Base-by-base conservation (phyloP, 2,888 invertebrate genomes). In the Pyrgus malvae region DNA sequence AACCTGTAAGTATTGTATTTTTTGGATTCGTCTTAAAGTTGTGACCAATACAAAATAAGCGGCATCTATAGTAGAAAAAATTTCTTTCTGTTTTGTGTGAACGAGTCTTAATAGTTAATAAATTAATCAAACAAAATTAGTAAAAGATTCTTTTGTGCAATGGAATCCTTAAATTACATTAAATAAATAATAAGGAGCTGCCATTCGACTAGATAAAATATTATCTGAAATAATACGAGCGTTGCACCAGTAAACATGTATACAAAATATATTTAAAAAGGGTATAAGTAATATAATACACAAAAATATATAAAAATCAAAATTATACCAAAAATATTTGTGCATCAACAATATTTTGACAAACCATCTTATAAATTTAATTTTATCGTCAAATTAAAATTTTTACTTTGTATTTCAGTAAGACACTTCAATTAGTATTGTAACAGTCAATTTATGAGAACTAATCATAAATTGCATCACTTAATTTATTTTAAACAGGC, bases 181-280 rank as follows among this genome's bases (percentile, higher is more conserved):
- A 65, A 57, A 51, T 41, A 46, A n/a, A n/a, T 60, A 63, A 62
- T 57, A 61, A 62, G 67, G 58, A 72, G 73, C 68, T 72, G 72
- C 72, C 64, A 46, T 64, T 55, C 64, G 74, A 75, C 74, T 75
- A 74, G 74, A 74, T 63, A 63, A 58, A 41, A 41, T 17, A 14
- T 14, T 19, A 37, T 51, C 51, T 63, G 65, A 64, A 67, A 67
- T 65, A 70, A 65, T 67, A 61, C 55, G 25, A 41, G 48, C 45
- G 44, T 44, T 42, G 55, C 49, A 60, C 49, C 42, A 35, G 35
- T 17, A 49, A n/a, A 25, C 21, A 12, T 12, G 40, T 40, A 51
- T 42, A 27, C 41, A 57, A 12, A 19, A 51, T 23, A 38, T 21
- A 40, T 37, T 5, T 35, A 19, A 17, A 37, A 19, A 38, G 14